Conservation (phyloP, 2,113 vertebrate genomes). For the Rafetus swinhoei region DNA sequence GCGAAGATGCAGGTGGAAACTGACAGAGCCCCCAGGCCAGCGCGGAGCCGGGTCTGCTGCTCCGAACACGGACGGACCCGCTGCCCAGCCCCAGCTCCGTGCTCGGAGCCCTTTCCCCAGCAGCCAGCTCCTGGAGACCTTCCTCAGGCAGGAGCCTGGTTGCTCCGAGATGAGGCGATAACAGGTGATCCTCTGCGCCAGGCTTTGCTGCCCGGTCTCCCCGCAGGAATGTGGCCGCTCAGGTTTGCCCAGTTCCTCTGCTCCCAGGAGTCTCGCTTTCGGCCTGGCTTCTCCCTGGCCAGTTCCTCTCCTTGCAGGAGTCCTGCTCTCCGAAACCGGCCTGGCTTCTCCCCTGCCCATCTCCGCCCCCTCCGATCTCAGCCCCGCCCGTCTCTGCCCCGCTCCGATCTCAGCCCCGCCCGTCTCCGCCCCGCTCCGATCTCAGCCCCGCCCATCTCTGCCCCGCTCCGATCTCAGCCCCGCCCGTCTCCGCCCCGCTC, state of each 20-base stretch:
- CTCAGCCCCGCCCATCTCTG: too few relatives aligned
- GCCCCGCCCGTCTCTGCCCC: too few relatives aligned
- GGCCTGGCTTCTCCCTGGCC: too few relatives aligned
- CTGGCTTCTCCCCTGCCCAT: too few relatives aligned
- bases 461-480: too few relatives aligned
- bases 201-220: not conserved
- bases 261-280: not conserved
- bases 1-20: not conserved
- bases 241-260: not conserved
- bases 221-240: not conserved
- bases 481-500: too few relatives aligned
- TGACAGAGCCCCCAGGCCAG: not conserved
- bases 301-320: too few relatives aligned
- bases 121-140: not conserved
- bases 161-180: not conserved
- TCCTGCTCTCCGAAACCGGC: not conserved
- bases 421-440: too few relatives aligned
- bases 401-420: too few relatives aligned
- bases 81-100: too few relatives aligned
- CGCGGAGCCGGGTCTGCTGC: not conserved
- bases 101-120: not conserved
- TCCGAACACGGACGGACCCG: too few relatives aligned
- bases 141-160: not conserved
- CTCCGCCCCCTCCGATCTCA: too few relatives aligned
- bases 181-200: not conserved